Percentiles rank a stretch among this genome's conserved stretches.
These are phyloP conservation scores for Melanostoma mellinum DNA, from an alignment of 2,888 invertebrate genomes.

Conservation along the genomic window DNA sequence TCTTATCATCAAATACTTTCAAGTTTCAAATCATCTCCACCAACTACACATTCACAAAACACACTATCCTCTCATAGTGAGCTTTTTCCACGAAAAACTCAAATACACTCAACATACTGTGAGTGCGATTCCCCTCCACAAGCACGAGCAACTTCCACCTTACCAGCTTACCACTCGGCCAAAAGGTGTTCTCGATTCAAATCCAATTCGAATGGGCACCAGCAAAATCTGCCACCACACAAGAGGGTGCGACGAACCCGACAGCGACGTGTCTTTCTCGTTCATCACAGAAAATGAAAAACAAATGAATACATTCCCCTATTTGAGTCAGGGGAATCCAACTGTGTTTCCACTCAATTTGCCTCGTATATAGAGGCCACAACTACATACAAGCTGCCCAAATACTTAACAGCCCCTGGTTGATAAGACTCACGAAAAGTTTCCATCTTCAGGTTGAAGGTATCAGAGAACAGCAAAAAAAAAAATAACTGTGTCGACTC, in stretches of 20 bases:
- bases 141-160: constrained; percentile 57
- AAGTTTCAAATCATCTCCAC: neutral
- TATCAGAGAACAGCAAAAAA: constrained; percentile 6
- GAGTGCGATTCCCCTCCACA: constrained; percentile 42
- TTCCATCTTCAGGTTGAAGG: constrained; percentile 64
- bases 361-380: constrained; percentile 18
- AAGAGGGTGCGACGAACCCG: constrained; percentile 71
- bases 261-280: neutral
- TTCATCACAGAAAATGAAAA: constrained; percentile 9
- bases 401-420: constrained; percentile 49
- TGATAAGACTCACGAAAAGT: constrained; percentile 53
- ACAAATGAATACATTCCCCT: constrained; percentile 38
- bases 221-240: constrained; percentile 34
- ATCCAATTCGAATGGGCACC: constrained; percentile 52
- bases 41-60: neutral
- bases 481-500: neutral
- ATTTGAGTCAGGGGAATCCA: constrained; percentile 32
- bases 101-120: constrained; percentile 33
- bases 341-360: constrained; percentile 52
- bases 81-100: constrained; percentile 46
- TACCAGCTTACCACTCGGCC: constrained; percentile 44
- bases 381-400: constrained; percentile 7
- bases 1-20: too few species aligned
- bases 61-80: constrained; percentile 19
- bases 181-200: constrained; percentile 59